Evolutionary conservation across 2,797 vertebrate genomes (phyloP).

Genomic region (Geotrypetes seraphini): DNA sequence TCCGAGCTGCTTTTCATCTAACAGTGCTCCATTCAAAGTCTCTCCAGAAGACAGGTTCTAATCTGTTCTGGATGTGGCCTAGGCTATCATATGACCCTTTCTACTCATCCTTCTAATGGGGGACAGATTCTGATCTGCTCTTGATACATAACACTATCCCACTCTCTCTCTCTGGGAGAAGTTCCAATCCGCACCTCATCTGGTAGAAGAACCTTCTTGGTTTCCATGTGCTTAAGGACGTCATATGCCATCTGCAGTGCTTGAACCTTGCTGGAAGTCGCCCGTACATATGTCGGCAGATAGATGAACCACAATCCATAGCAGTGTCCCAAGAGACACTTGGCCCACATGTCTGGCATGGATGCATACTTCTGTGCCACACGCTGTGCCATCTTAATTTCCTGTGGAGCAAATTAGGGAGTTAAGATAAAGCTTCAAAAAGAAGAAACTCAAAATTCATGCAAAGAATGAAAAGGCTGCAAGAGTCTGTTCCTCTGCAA

Average conservation of each 20-base stretch:
- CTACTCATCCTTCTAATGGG: background rate
- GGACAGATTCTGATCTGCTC: too few species aligned
- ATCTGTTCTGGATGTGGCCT: background rate
- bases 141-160: too few species aligned
- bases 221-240: slow-evolving; percentile 85
- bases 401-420: slow-evolving; percentile 53
- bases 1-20: too few species aligned
- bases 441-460: too few species aligned
- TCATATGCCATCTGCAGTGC: slow-evolving; percentile 79
- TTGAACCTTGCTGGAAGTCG: slow-evolving; percentile 65
- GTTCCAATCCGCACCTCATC: slow-evolving; percentile 67
- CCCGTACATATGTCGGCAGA: slow-evolving; percentile 76
- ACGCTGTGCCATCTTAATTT: slow-evolving; percentile 84
- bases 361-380: slow-evolving; percentile 77
- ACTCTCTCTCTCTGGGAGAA: background rate
- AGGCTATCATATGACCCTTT: too few species aligned
- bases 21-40: background rate
- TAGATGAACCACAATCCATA: slow-evolving; percentile 94
- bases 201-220: slow-evolving; percentile 77
- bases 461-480: too few species aligned
- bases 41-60: background rate
- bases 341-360: slow-evolving; percentile 84
- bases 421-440: too few species aligned
- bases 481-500: too few species aligned
- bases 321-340: slow-evolving; percentile 84